Conservation (phyloP, 2,888 invertebrate species). For the Dermolepida albohirtum region DNA sequence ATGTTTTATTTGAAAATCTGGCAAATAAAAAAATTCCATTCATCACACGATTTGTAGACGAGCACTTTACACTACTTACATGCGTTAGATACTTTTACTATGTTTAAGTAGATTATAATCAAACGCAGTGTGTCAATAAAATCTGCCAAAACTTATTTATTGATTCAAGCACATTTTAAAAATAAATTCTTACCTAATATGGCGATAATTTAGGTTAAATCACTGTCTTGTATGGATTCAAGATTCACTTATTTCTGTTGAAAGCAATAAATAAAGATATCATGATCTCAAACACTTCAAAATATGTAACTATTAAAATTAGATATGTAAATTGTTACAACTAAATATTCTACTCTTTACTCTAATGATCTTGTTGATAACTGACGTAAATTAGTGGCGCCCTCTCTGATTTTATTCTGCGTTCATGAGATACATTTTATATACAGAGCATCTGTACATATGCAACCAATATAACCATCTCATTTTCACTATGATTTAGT, state of each 20-base stretch:
- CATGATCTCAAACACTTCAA: slow-evolving; percentile 29
- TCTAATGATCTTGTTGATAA: slow-evolving; percentile 44
- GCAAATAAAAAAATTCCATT: slow-evolving; percentile 23
- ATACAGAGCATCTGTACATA: not conserved
- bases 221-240: slow-evolving; percentile 20
- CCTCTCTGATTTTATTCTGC: slow-evolving; percentile 27
- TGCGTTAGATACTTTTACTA: slow-evolving; percentile 6
- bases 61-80: not conserved
- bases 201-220: slow-evolving; percentile 44
- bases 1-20: not conserved
- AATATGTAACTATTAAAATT: not conserved
- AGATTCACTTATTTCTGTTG: slow-evolving; percentile 30
- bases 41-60: slow-evolving; percentile 12
- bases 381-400: slow-evolving; percentile 40
- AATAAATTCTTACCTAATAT: slow-evolving; percentile 45
- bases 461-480: no score
- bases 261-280: slow-evolving; percentile 5
- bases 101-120: slow-evolving; percentile 11
- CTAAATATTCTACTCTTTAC: slow-evolving; percentile 32
- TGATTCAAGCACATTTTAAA: slow-evolving; percentile 42
- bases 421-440: not conserved
- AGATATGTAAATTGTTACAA: slow-evolving; percentile 32
- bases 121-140: slow-evolving; percentile 16
- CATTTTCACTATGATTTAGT: no score
- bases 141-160: slow-evolving; percentile 41